Conservation (phyloP, 1,140 invertebrate species). For the Eueides isabella region DNA sequence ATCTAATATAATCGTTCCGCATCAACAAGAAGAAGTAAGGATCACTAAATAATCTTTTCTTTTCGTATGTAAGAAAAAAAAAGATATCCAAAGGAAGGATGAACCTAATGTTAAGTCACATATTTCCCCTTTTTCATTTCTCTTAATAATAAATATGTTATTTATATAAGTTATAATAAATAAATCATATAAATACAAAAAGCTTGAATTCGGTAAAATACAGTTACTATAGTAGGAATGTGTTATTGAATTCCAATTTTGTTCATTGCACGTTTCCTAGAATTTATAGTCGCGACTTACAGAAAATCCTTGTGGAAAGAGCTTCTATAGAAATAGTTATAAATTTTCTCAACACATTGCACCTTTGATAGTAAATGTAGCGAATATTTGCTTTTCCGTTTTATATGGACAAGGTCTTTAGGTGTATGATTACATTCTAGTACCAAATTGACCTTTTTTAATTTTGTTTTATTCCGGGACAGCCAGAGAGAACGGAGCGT, state of each 20-base stretch:
- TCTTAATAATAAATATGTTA: too few species aligned
- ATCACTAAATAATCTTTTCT: too few species aligned
- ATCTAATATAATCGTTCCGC: too few species aligned
- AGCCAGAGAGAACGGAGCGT: too few species aligned
- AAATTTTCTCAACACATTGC: not conserved
- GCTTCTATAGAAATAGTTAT: conserved; percentile 1
- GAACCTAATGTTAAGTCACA: too few species aligned
- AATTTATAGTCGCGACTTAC: conserved; percentile 4
- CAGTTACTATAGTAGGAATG: not conserved
- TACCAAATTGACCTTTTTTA: too few species aligned
- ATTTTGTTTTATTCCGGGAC: too few species aligned
- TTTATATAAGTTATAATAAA: too few species aligned
- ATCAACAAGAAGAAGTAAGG: too few species aligned
- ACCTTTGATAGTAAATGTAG: not conserved
- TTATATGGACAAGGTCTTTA: not conserved
- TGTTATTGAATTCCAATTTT: not conserved
- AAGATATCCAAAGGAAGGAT: too few species aligned
- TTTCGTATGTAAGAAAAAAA: too few species aligned
- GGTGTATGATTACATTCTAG: not conserved
- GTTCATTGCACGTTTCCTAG: not conserved
- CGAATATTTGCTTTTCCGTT: not conserved
- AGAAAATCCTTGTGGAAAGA: not conserved
- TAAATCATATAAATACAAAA: not conserved
- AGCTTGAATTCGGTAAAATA: not conserved
- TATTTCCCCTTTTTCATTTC: too few species aligned